Evolutionary conservation across 2,113 vertebrate species (phyloP).

Genomic region (Hippocampus guttulatus): DNA sequence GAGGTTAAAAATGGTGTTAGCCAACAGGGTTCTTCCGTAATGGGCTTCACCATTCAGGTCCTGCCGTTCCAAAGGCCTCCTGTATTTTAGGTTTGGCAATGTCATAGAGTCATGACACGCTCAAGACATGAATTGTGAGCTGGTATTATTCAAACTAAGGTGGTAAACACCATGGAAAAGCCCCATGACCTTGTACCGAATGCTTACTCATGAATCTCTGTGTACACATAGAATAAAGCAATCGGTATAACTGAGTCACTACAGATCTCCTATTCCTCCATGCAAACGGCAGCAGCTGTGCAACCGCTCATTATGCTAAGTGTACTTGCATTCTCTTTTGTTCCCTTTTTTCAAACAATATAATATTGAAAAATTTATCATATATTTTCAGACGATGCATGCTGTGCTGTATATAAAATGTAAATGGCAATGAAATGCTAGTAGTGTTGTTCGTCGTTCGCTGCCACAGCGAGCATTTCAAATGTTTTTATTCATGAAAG

Average conservation of each 20-base stretch:
- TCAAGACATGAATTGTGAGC: background rate
- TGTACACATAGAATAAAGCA: slow-evolving; percentile 38
- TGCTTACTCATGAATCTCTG: slow-evolving; percentile 50
- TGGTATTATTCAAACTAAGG: background rate
- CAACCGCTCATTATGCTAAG: slow-evolving; percentile 31
- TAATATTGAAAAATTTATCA: background rate
- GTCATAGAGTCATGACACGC: background rate
- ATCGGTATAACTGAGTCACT: slow-evolving; percentile 23
- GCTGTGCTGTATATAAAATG: background rate
- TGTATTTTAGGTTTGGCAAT: background rate
- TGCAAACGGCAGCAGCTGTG: slow-evolving; percentile 9
- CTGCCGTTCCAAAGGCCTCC: background rate
- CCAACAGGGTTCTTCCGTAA: background rate
- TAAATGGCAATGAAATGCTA: background rate
- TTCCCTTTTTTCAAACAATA: background rate
- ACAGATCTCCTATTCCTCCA: slow-evolving; percentile 22
- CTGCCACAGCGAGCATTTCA: background rate
- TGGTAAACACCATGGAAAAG: background rate
- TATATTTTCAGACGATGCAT: background rate
- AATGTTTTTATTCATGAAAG: background rate
- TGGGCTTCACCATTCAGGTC: background rate
- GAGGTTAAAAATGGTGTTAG: background rate
- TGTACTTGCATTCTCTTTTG: background rate
- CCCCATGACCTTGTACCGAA: slow-evolving; percentile 32
- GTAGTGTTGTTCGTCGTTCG: background rate